phyloP scores from a whole-genome alignment of 2,888 invertebrate species.

The Nezara viridula region DNA sequence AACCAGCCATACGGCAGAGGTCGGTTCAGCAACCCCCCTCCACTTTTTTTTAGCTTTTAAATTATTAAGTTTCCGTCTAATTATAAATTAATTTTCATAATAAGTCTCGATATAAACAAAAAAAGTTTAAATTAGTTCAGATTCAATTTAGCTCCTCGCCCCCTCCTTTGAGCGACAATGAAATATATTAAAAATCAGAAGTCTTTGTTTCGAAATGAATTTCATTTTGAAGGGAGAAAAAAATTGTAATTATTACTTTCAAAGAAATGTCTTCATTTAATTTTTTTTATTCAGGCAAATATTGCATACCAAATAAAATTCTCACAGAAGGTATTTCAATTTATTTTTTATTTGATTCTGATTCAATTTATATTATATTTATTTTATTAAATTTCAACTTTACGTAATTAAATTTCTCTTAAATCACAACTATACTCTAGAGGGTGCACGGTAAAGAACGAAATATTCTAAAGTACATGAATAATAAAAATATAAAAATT shows the following conservation, averaged over 20 bases:
- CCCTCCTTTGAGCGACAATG: not conserved
- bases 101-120: not conserved
- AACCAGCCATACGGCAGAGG: not conserved
- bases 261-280: not conserved
- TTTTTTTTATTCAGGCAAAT: not conserved
- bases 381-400: not conserved
- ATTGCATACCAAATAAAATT: not conserved
- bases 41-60: not conserved
- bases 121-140: not conserved
- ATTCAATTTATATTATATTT: not conserved
- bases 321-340: not conserved
- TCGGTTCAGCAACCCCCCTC: not conserved
- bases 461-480: no score
- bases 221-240: not conserved
- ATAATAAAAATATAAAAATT: no score
- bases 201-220: slow-evolving; percentile 24
- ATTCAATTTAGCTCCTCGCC: not conserved
- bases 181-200: slow-evolving; percentile 16
- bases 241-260: not conserved
- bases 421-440: no score
- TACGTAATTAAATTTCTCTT: no score
- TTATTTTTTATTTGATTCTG: not conserved
- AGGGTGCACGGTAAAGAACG: no score
- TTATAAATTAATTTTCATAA: not conserved
- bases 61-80: not conserved